Evolutionary conservation across 2,113 vertebrate genomes (phyloP).

Genomic region (Tetrao urogallus): DNA sequence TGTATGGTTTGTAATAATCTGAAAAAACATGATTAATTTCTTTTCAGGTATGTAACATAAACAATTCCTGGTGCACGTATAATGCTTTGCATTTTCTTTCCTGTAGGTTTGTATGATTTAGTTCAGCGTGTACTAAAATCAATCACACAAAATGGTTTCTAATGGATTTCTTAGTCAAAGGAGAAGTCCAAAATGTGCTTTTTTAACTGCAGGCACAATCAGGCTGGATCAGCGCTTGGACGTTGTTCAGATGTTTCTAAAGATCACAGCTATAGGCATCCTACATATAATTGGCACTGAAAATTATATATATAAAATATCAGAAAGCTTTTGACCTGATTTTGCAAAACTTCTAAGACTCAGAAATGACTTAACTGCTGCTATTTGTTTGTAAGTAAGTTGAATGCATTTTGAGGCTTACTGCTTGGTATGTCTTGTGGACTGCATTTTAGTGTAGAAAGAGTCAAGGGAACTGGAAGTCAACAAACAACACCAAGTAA

Average conservation of each 20-base stretch:
- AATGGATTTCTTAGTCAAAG: neutral
- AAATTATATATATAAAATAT: neutral
- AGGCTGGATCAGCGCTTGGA: neutral
- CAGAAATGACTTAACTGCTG: neutral
- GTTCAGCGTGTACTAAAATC: neutral
- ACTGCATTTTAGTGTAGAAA: neutral
- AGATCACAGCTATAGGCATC: neutral
- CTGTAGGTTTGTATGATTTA: neutral
- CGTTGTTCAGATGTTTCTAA: neutral
- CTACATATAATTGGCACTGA: neutral
- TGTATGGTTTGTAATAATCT: neutral
- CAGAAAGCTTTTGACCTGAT: neutral
- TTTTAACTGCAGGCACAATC: neutral
- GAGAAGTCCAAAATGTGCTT: neutral
- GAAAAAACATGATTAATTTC: neutral
- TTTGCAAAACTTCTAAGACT: neutral
- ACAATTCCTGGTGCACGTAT: neutral
- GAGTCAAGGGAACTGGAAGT: neutral
- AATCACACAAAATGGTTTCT: neutral
- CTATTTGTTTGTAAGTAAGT: neutral
- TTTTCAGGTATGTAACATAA: neutral
- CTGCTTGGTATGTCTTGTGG: accelerated
- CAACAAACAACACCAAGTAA: neutral
- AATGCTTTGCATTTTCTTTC: neutral
- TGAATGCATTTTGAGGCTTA: neutral